A percentile compares a stretch with the other conserved stretches of the same genome.
Conservation (phyloP, 2,113 vertebrate genomes). For the Pygoscelis adeliae region DNA sequence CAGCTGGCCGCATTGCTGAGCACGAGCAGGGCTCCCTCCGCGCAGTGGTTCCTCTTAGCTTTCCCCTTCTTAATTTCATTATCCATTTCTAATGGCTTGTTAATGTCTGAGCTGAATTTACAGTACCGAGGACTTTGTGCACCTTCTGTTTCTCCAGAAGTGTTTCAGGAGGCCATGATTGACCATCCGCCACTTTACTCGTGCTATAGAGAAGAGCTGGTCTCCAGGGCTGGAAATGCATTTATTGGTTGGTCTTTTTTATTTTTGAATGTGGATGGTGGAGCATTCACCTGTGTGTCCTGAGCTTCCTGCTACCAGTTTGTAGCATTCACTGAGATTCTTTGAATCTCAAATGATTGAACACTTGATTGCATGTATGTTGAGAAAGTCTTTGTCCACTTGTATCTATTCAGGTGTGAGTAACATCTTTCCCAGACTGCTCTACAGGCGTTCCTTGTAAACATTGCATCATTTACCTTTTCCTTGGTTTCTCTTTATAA, state of each 20-base stretch:
- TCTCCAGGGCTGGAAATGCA: neutral
- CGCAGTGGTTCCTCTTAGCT: neutral
- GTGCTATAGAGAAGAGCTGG: neutral
- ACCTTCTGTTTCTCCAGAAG: conserved; percentile 8
- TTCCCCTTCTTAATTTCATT: conserved; percentile 58
- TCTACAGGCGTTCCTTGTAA: neutral
- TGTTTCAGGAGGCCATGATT: neutral
- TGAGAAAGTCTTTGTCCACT: neutral
- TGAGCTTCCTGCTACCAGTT: neutral
- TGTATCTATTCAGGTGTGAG: neutral
- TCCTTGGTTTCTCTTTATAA: neutral
- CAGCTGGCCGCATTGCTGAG: conserved; percentile 16
- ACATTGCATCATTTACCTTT: neutral
- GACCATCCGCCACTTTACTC: neutral
- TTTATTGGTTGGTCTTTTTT: neutral
- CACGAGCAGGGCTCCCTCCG: conserved; percentile 1
- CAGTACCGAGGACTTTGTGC: neutral
- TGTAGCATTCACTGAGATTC: neutral
- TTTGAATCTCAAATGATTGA: neutral
- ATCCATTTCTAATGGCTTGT: conserved; percentile 50
- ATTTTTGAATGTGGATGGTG: neutral
- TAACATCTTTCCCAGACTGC: neutral
- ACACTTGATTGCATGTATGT: neutral
- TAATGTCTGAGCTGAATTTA: conserved; percentile 46
- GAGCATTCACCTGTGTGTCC: neutral